Conservation (phyloP, 2,113 vertebrate species). For the Pluvialis apricaria region DNA sequence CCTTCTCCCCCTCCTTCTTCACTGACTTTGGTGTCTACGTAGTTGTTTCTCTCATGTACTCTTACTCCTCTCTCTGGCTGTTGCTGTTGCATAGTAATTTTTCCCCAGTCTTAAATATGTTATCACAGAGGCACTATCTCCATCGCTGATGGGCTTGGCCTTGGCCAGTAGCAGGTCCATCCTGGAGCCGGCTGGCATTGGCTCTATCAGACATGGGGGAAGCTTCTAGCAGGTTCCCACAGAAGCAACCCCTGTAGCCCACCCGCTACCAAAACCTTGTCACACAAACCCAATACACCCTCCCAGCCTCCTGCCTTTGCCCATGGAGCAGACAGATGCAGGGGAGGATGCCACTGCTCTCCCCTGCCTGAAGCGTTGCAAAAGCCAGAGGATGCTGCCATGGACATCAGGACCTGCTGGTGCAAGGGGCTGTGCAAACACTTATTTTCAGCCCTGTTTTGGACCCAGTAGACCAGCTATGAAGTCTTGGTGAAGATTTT, state of each 20-base stretch:
- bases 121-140: not conserved
- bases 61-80: not conserved
- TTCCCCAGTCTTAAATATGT: not conserved
- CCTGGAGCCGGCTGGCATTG: not conserved
- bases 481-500: not conserved
- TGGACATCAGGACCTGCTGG: not conserved
- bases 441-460: not conserved
- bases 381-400: not conserved
- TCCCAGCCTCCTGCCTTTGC: not conserved
- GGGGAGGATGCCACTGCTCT: not conserved
- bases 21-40: not conserved
- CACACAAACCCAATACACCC: not conserved
- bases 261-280: not conserved
- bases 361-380: not conserved
- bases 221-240: not conserved
- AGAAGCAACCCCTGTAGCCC: not conserved
- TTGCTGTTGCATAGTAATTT: not conserved
- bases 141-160: not conserved
- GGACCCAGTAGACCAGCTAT: rapidly evolving
- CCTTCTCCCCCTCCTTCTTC: not conserved
- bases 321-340: not conserved
- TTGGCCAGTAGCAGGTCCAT: not conserved
- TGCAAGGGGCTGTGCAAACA: not conserved
- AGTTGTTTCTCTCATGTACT: not conserved
- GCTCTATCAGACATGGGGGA: not conserved